phyloP scores from a whole-genome alignment of 2,797 vertebrate genomes.

The Heteromormyrus szaboi region DNA sequence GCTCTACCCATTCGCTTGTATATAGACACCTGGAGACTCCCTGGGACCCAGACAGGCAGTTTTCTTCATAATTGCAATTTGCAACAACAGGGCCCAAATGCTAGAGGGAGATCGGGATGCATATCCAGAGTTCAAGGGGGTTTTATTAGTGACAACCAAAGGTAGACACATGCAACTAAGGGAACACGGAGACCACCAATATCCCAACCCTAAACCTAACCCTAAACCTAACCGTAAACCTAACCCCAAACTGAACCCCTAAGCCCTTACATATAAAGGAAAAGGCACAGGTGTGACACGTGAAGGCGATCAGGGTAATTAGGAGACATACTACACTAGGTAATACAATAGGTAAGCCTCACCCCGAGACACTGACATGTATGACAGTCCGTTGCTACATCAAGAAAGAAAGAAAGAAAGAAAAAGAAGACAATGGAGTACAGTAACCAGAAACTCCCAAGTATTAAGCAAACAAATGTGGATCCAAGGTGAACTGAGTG shows the following conservation, averaged over 20 bases:
- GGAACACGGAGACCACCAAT: background rate
- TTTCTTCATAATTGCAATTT: background rate
- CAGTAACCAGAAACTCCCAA: background rate
- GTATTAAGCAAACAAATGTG: background rate
- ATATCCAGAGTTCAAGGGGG: background rate
- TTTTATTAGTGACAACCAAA: background rate
- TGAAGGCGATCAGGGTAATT: background rate
- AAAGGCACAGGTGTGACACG: background rate
- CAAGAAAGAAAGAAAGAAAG: background rate
- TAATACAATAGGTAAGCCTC: background rate
- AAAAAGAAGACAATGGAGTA: background rate
- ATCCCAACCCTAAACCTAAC: background rate
- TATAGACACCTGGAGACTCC: background rate
- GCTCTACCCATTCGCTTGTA: constrained; percentile 15
- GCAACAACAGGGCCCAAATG: background rate
- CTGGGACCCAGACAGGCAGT: background rate
- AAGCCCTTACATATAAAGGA: background rate
- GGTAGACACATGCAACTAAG: background rate
- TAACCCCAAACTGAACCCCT: background rate
- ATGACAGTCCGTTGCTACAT: background rate
- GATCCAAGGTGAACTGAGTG: background rate
- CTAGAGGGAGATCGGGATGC: background rate
- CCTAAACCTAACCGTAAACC: background rate
- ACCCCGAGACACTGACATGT: background rate
- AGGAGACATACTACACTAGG: background rate